Base-by-base conservation (phyloP, 2,113 vertebrate genomes). In the Apodemus speciosus region DNA sequence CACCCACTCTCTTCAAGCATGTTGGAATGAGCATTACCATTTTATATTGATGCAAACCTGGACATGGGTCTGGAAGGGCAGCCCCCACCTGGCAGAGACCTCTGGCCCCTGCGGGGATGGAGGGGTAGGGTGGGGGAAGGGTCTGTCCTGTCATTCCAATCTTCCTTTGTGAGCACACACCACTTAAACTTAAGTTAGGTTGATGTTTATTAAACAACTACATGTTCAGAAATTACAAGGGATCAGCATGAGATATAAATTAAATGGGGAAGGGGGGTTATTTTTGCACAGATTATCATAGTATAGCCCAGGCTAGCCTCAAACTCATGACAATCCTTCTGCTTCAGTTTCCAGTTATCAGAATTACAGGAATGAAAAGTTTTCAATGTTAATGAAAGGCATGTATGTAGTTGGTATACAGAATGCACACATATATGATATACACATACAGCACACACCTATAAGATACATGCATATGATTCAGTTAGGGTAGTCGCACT, bases 171-270 rank as follows among this genome's bases (percentile, higher is more conserved):
- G 40, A 88, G 66, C 30, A 66, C 38, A 21, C 49, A 86, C 84
- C 60, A 80, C 40, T 40, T 40, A 83, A 86, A 38, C 35, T 68
- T 93, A 40, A 91, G 56, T 92, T 94, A 87, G 80, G 77, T 21
- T 38, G 46, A 49, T 90, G 68, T 88, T 95, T 89, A 89, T 68
- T 90, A 79, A 90, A 84, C 21, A 88, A 43, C 40, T 43, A 75
- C 27, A 77, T 32, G 13, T 23, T 90, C 51, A 53, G 30, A 88
- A 93, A 90, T 64, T 69, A 90, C 25, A 92, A 90, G 68, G 79
- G 92, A 86, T 40, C 32, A 32, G 43, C 64, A 84, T 43, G 73
- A 79, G 62, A 86, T 16, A 95, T 38, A 76, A 49, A 53, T 71
- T 51, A 76, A 68, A 71, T 53, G 40, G 10, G 43, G 10, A 3